Conservation (phyloP, 2,797 vertebrate species). For the Lepus oiostolus region DNA sequence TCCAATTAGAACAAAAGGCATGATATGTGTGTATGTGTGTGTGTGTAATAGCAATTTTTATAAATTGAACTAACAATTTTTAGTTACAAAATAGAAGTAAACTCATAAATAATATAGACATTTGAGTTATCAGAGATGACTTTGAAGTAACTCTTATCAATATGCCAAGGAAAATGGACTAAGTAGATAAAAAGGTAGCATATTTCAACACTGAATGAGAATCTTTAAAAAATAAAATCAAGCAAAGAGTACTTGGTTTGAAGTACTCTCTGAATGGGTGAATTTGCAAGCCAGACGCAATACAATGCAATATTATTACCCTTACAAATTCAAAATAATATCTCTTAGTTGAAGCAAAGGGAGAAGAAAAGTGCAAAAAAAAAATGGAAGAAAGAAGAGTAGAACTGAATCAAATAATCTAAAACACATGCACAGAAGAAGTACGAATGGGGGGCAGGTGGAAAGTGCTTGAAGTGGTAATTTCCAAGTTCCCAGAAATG, state of each 20-base stretch:
- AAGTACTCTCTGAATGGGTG: background rate
- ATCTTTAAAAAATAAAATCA: constrained; percentile 35
- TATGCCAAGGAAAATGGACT: background rate
- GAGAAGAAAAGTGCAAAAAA: background rate
- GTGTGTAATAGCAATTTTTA: background rate
- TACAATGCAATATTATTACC: background rate
- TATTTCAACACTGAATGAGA: background rate
- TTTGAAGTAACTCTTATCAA: constrained; percentile 29
- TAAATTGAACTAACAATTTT: background rate
- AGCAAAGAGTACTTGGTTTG: background rate
- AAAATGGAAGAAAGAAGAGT: background rate
- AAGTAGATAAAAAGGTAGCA: background rate
- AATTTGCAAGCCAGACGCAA: background rate
- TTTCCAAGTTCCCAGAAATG: background rate
- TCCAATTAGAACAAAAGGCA: background rate
- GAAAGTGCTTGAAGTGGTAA: background rate
- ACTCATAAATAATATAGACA: background rate
- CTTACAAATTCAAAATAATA: background rate
- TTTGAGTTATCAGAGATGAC: background rate
- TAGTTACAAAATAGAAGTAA: background rate
- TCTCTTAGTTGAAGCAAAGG: background rate
- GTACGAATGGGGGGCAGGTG: background rate
- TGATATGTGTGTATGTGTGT: background rate
- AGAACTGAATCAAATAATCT: background rate
- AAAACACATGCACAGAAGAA: background rate